Conservation (phyloP, 2,888 invertebrate genomes). For the Dendrolimus houi region DNA sequence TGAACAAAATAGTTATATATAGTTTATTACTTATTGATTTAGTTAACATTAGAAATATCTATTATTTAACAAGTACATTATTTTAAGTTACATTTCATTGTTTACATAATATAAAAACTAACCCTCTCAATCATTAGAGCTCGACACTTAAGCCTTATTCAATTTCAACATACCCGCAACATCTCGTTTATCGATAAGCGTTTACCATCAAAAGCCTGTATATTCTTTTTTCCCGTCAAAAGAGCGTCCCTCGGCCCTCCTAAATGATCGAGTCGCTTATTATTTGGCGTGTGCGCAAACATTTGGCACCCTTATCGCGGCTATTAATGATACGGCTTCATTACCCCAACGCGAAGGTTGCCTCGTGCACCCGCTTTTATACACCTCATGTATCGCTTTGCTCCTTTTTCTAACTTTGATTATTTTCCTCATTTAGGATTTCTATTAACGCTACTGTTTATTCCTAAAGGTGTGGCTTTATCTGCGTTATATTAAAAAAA, state of each 20-base stretch:
- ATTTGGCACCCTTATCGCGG: slow-evolving; percentile 70
- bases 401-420: not conserved
- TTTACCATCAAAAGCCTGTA: slow-evolving; percentile 6
- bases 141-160: slow-evolving; percentile 36
- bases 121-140: not conserved
- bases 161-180: slow-evolving; percentile 38
- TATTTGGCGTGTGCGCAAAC: slow-evolving; percentile 75
- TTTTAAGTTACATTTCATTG: too few species aligned
- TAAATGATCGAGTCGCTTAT: slow-evolving; percentile 71
- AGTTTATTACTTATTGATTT: too few species aligned
- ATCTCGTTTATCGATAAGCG: slow-evolving; percentile 31
- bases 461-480: too few species aligned
- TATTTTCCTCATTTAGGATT: not conserved
- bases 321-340: slow-evolving; percentile 75
- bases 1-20: too few species aligned
- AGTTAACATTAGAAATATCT: too few species aligned
- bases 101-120: not conserved
- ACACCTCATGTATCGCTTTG: slow-evolving; percentile 6
- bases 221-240: slow-evolving; percentile 42
- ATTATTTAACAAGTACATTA: too few species aligned
- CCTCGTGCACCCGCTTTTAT: slow-evolving; percentile 32
- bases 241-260: slow-evolving; percentile 41
- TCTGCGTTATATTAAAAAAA: too few species aligned
- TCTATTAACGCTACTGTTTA: slow-evolving; percentile 19
- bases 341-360: slow-evolving; percentile 38